A percentile compares a stretch with the other conserved stretches of the same genome.
phyloP scores from a whole-genome alignment of 2,888 invertebrate genomes.

The Heliconius charithonia region DNA sequence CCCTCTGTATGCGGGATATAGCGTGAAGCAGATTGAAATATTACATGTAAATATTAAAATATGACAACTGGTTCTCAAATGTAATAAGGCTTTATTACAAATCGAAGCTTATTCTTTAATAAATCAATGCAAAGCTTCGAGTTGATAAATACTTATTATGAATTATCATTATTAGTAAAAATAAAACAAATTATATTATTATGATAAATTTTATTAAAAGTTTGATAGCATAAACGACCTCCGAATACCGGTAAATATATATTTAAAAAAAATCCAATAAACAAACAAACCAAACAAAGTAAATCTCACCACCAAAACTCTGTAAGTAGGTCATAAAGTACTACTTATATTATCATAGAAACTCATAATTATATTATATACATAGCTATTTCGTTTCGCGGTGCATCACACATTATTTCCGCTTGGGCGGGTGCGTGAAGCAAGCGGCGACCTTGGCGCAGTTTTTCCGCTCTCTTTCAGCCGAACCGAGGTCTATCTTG shows the following conservation, averaged over 20 bases:
- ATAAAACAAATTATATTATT: background rate
- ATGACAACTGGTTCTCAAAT: background rate
- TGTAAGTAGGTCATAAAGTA: background rate
- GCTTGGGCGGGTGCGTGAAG: constrained; percentile 72
- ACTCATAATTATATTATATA: constrained; percentile 25
- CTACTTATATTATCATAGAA: constrained; percentile 10
- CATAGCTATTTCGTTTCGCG: constrained; percentile 41
- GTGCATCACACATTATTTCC: constrained; percentile 59
- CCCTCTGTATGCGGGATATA: too few species aligned
- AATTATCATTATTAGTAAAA: background rate
- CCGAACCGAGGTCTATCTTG: constrained; percentile 64
- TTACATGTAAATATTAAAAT: background rate
- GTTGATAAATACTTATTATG: background rate
- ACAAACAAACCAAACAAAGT: background rate
- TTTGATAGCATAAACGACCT: background rate
- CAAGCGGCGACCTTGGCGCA: constrained; percentile 78
- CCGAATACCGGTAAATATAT: background rate
- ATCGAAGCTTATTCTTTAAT: background rate
- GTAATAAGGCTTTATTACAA: background rate
- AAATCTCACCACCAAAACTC: background rate
- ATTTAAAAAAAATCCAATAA: background rate
- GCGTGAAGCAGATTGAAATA: background rate
- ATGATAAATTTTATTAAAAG: background rate
- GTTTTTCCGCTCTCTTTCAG: constrained; percentile 84
- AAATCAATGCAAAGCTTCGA: background rate